These are phyloP conservation scores for Mythimna loreyi DNA, from an alignment of 2,888 invertebrate genomes.

Conservation along the genomic window DNA sequence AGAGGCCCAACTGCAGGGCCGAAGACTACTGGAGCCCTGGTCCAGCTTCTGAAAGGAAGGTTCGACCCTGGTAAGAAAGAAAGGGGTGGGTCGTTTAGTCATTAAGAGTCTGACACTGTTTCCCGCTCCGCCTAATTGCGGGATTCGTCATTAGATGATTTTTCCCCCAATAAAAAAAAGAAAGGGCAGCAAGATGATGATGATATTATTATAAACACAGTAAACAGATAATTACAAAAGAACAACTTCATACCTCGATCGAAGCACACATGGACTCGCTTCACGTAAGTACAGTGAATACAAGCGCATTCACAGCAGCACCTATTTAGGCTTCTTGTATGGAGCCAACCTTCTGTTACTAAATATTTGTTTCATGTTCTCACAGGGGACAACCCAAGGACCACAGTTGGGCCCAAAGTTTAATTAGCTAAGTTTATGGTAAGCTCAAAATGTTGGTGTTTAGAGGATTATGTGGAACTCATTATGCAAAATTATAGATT, in stretches of 20 bases:
- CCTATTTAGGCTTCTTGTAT: not conserved
- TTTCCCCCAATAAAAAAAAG: no score
- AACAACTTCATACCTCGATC: not conserved
- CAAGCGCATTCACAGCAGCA: not conserved
- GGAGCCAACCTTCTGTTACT: constrained; percentile 1
- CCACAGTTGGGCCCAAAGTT: constrained; percentile 68
- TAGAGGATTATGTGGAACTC: constrained; percentile 62
- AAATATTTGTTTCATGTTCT: not conserved
- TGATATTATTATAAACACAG: no score
- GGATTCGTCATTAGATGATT: no score
- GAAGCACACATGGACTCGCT: not conserved
- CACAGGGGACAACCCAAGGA: constrained; percentile 61
- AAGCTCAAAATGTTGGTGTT: constrained; percentile 59
- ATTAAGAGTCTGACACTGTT: no score
- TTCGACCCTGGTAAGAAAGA: no score
- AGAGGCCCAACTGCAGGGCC: no score
- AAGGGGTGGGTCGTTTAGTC: no score
- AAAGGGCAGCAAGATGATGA: no score
- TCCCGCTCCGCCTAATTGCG: no score
- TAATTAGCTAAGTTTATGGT: constrained; percentile 75
- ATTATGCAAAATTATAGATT: constrained; percentile 55
- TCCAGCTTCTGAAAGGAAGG: no score
- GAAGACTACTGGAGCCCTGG: no score
- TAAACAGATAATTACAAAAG: not conserved
- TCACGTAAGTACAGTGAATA: not conserved